A percentile compares a stretch with the other conserved stretches of the same genome.
phyloP scores from a whole-genome alignment of 2,113 vertebrate genomes.

The Rhodinocichla rosea region DNA sequence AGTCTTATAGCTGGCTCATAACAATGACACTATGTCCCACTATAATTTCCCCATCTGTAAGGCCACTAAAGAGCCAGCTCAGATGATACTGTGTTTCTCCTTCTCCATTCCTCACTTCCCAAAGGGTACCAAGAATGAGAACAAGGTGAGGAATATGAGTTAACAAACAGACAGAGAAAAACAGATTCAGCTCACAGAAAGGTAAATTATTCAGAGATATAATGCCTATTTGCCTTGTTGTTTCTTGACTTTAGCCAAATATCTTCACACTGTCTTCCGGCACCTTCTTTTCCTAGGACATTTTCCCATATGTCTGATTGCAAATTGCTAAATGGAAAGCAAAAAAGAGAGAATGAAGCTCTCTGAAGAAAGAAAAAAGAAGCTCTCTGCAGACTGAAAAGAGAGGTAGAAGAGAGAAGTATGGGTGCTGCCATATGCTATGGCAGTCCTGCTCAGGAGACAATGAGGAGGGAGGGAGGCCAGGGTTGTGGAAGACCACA shows the following conservation, averaged over 20 bases:
- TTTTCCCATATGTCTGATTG: not conserved
- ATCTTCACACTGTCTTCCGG: not conserved
- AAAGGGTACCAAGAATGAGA: not conserved
- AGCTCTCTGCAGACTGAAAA: not conserved
- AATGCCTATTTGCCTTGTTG: not conserved
- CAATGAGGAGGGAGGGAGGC: not conserved
- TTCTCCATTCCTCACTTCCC: not conserved
- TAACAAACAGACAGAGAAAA: not conserved
- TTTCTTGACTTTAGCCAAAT: not conserved
- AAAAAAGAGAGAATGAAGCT: not conserved
- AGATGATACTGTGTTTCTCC: not conserved
- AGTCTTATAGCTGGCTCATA: not conserved
- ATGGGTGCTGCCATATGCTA: not conserved
- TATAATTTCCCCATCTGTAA: not conserved
- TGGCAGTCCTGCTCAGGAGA: not conserved
- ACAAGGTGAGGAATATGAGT: not conserved
- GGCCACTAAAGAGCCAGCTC: not conserved
- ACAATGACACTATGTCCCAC: not conserved
- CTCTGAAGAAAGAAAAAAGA: not conserved
- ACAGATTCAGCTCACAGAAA: not conserved
- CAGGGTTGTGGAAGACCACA: fast-evolving
- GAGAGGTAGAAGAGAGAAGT: not conserved
- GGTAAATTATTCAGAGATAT: not conserved
- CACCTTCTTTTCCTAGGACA: not conserved
- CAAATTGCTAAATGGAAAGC: not conserved